Evolutionary conservation across 2,797 vertebrate genomes (phyloP), one percentile per base, ranked within the genome.

Genomic region (Clamator glandarius): DNA sequence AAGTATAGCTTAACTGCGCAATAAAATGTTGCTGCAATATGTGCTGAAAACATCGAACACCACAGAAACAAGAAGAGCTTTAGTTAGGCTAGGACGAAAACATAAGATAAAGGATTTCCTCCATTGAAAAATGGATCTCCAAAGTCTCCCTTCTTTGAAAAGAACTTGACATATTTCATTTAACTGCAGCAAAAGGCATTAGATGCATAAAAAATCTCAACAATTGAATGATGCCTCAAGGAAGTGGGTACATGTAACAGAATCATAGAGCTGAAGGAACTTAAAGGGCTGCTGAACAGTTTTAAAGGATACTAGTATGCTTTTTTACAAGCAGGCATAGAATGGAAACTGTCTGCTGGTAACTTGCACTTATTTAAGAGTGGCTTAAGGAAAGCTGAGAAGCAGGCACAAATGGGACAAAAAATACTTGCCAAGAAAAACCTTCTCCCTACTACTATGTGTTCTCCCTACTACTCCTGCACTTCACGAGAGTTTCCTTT

Each of bases 131-230:
- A 69, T 4, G 41, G 36, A 62, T 77, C 57, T 68, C 77, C 50
- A 80, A 62, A 84, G 74, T 55, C 19, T 70, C 29, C 29, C 73
- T 89, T 67, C 64, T 84, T 61, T 76, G 77, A 28, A 69, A 92
- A 77, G 21, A 91, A 69, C 18, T 73, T 59, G n/a, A 48, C 1
- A 1, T 78, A 84, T 87, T 91, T 93, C 15, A 77, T 80, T 77
- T 84, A 95, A 78, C 42, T 64, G n/a, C 50, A 90, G 25, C 50
- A 93, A 90, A 78, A 90, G 28, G n/a, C 25, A 77, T 50, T 76
- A 72, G 69, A 85, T 8, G 8, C 15, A 51, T 29, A 92, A 87
- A 89, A 54, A 29, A 52, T 26, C 50, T 64, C 62, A 59, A 5
- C 0, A 1, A 85, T 1, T 73, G 51, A 89, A 87, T 87, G 23